These are phyloP conservation scores for Phrynocephalus vlangalii DNA, from an alignment of 2,797 vertebrate genomes.

Conservation along the genomic window DNA sequence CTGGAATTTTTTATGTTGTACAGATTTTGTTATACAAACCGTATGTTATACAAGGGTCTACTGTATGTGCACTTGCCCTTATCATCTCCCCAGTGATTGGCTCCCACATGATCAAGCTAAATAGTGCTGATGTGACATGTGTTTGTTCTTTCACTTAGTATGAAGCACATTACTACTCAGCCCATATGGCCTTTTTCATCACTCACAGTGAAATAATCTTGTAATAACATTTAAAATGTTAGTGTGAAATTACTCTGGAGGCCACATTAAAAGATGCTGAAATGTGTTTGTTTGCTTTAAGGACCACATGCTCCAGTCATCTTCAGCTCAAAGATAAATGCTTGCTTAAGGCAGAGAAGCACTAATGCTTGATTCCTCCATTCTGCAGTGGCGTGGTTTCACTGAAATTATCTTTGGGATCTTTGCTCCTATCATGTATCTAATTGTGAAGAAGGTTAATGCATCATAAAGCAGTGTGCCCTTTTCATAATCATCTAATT, in stretches of 20 bases:
- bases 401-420: slow-evolving; percentile 37
- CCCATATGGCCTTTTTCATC: neutral
- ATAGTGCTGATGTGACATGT: neutral
- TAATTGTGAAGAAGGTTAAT: slow-evolving; percentile 71
- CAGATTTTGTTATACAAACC: no score
- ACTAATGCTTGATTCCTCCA: neutral
- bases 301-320: neutral
- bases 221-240: neutral
- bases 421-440: slow-evolving; percentile 59
- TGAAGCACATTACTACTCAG: fast-evolving
- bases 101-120: neutral
- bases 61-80: neutral
- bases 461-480: slow-evolving; percentile 64
- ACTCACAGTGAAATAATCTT: neutral
- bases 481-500: slow-evolving; percentile 73
- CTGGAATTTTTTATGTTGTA: no score
- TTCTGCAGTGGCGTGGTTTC: slow-evolving; percentile 24
- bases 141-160: neutral
- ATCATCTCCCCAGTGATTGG: neutral
- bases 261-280: neutral
- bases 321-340: slow-evolving; percentile 14
- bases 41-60: no score
- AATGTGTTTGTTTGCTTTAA: neutral
- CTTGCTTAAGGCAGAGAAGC: neutral
- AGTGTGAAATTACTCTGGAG: slow-evolving; percentile 8